Evolutionary conservation across 2,113 vertebrate genomes (phyloP).

Genomic region (Origma solitaria): DNA sequence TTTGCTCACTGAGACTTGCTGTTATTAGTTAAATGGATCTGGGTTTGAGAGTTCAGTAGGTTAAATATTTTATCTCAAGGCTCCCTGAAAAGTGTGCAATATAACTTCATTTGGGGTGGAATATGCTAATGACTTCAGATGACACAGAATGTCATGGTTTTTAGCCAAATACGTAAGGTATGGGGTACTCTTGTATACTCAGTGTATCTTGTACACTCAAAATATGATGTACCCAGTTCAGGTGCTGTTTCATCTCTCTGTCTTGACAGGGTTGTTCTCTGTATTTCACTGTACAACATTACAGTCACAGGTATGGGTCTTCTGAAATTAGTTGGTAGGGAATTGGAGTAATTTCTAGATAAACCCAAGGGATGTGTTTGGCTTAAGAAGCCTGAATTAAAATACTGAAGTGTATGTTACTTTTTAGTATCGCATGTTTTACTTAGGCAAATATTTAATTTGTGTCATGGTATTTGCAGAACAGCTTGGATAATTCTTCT

Average conservation of each 20-base stretch:
- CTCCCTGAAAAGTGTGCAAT: background rate
- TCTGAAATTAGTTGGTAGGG: background rate
- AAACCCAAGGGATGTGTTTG: background rate
- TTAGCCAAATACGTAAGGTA: background rate
- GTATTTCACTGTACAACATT: background rate
- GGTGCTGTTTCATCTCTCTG: background rate
- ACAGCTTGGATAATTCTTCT: background rate
- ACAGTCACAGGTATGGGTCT: background rate
- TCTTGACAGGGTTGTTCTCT: background rate
- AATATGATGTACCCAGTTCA: background rate
- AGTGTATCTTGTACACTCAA: background rate
- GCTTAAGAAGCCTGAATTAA: background rate
- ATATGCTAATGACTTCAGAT: background rate
- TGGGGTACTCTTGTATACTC: background rate
- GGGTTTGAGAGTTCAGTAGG: background rate
- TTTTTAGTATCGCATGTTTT: background rate
- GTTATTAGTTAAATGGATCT: background rate
- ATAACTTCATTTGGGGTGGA: background rate
- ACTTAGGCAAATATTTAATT: background rate
- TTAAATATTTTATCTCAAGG: background rate
- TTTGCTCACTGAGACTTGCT: background rate
- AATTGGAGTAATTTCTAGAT: background rate
- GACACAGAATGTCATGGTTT: background rate
- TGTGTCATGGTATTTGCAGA: background rate
- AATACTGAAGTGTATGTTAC: background rate